A percentile compares a stretch with the other conserved stretches of the same genome.
These are phyloP conservation scores for Herminia tarsipennalis DNA, from an alignment of 2,888 invertebrate genomes.

Conservation along the genomic window DNA sequence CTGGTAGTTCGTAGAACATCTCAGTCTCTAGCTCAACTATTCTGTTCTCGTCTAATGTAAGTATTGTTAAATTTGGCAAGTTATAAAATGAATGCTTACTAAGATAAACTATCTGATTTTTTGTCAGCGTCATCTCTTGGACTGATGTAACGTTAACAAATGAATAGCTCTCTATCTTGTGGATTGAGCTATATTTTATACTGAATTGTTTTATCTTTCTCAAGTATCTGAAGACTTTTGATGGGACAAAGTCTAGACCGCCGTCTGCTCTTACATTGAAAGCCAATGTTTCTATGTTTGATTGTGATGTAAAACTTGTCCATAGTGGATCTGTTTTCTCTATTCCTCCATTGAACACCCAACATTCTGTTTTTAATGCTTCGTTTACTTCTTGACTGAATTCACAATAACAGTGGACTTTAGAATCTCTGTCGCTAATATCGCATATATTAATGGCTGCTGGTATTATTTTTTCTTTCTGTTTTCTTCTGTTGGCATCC, in stretches of 20 bases:
- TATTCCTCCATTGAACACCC: slow-evolving; percentile 90
- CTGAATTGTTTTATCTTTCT: slow-evolving; percentile 88
- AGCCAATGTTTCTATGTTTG: slow-evolving; percentile 88
- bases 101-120: slow-evolving; percentile 89
- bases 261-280: slow-evolving; percentile 90
- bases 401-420: slow-evolving; percentile 89
- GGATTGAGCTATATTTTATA: slow-evolving; percentile 90
- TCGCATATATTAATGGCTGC: slow-evolving; percentile 83
- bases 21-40: slow-evolving; percentile 90
- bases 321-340: slow-evolving; percentile 89
- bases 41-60: slow-evolving; percentile 91
- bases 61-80: slow-evolving; percentile 88
- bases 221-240: slow-evolving; percentile 88
- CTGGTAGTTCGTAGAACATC: slow-evolving; percentile 91
- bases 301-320: slow-evolving; percentile 90
- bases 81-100: slow-evolving; percentile 90
- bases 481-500: slow-evolving; percentile 76
- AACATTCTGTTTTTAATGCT: slow-evolving; percentile 91
- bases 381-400: slow-evolving; percentile 81
- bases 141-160: slow-evolving; percentile 91
- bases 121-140: slow-evolving; percentile 88
- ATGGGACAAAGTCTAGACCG: slow-evolving; percentile 89
- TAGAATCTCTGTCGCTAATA: slow-evolving; percentile 82
- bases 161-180: slow-evolving; percentile 88
- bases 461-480: slow-evolving; percentile 69